Percentiles rank a stretch among this genome's conserved stretches.
phyloP scores from a whole-genome alignment of 2,113 vertebrate species.

The Leptodactylus fuscus region DNA sequence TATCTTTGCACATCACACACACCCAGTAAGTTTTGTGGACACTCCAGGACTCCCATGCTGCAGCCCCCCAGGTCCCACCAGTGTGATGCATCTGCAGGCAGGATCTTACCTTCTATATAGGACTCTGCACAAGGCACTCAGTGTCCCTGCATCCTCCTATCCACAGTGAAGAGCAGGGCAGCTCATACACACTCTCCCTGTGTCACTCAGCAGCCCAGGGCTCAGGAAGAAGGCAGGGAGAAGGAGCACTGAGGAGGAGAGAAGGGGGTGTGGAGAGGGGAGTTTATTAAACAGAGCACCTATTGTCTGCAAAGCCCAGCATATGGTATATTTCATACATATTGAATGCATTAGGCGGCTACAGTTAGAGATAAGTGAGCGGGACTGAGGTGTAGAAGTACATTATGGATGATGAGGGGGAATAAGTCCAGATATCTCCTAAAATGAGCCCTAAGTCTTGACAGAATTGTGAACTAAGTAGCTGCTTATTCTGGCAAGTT shows the following conservation, averaged over 20 bases:
- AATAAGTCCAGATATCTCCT: neutral
- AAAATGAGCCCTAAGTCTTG: neutral
- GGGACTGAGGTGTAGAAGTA: constrained; percentile 41
- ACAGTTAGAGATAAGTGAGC: constrained; percentile 37
- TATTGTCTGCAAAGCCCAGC: constrained; percentile 55
- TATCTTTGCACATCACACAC: neutral
- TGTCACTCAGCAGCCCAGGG: constrained; percentile 50
- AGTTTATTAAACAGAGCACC: constrained; percentile 59
- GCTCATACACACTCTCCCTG: constrained; percentile 28
- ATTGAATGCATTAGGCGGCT: constrained; percentile 55
- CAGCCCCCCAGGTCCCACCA: neutral
- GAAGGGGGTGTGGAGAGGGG: constrained; percentile 55
- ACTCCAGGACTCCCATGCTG: neutral
- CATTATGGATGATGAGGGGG: neutral
- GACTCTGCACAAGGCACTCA: neutral
- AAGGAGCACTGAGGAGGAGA: constrained; percentile 50
- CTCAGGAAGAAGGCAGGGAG: constrained; percentile 58
- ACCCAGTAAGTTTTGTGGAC: neutral
- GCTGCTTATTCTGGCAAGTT: neutral
- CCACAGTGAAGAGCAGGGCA: neutral
- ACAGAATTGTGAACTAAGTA: neutral
- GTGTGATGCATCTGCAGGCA: neutral
- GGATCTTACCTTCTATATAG: constrained; percentile 35
- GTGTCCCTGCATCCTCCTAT: constrained; percentile 33
- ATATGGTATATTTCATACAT: constrained; percentile 62